phyloP scores from a whole-genome alignment of 2,888 invertebrate genomes.

The Barypeithes pellucidus region DNA sequence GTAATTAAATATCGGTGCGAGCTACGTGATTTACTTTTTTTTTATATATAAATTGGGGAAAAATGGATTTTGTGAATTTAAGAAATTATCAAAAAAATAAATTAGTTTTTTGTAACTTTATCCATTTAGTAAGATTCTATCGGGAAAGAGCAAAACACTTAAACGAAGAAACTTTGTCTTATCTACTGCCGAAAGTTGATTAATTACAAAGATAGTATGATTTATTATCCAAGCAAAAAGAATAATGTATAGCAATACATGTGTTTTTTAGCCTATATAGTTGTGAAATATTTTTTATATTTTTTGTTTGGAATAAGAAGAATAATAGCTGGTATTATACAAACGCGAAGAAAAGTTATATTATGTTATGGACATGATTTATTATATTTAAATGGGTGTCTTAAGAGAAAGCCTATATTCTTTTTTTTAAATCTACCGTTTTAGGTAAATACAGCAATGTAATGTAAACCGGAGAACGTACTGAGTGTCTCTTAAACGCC shows the following conservation, averaged over 20 bases:
- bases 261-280: neutral
- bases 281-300: neutral
- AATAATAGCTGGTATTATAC: neutral
- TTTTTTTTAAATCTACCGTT: no score
- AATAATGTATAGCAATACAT: constrained; percentile 9
- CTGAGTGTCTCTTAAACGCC: no score
- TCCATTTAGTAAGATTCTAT: constrained; percentile 46
- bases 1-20: neutral
- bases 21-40: neutral
- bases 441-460: no score
- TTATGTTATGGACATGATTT: no score
- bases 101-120: constrained; percentile 44
- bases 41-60: neutral
- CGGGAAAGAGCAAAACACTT: constrained; percentile 47
- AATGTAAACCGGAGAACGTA: no score
- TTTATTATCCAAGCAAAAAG: constrained; percentile 34
- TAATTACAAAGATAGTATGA: constrained; percentile 40
- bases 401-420: no score
- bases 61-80: neutral
- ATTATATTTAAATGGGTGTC: no score
- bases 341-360: no score
- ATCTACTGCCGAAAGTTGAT: constrained; percentile 43
- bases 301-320: neutral
- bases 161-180: constrained; percentile 47
- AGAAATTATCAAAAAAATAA: constrained; percentile 25